phyloP scores from a whole-genome alignment of 1,140 invertebrate genomes.

The Orussus abietinus region DNA sequence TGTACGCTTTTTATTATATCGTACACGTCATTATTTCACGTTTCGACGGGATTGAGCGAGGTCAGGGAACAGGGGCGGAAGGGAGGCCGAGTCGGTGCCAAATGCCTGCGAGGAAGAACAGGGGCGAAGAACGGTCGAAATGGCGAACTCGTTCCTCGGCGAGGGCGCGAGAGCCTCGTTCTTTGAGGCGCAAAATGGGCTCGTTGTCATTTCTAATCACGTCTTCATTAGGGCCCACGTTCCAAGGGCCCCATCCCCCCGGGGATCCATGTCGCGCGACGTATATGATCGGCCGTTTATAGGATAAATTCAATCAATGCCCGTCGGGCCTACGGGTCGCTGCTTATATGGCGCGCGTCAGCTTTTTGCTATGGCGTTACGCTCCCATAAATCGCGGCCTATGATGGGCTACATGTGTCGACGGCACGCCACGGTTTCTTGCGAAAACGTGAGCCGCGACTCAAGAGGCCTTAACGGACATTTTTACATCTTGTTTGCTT shows the following conservation, averaged over 20 bases:
- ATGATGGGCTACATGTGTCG: constrained; percentile 51
- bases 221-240: constrained; percentile 8
- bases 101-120: too few relatives aligned
- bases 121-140: too few relatives aligned
- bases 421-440: constrained; percentile 45
- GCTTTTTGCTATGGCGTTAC: constrained; percentile 37
- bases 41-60: too few relatives aligned
- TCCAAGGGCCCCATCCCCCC: constrained; percentile 13
- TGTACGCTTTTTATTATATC: too few relatives aligned
- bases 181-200: not conserved
- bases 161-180: too few relatives aligned
- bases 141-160: too few relatives aligned
- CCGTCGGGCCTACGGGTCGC: constrained; percentile 24
- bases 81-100: too few relatives aligned
- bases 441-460: constrained; percentile 42
- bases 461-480: constrained; percentile 28
- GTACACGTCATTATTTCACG: too few relatives aligned
- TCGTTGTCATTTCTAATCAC: constrained; percentile 11
- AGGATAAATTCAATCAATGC: constrained; percentile 47
- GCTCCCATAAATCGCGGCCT: constrained; percentile 45
- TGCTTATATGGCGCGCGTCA: constrained; percentile 33
- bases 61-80: too few relatives aligned
- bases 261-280: constrained; percentile 8
- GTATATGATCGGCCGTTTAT: constrained; percentile 38
- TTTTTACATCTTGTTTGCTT: constrained; percentile 47